Evolutionary conservation across 2,113 vertebrate genomes (phyloP).

Genomic region (Poicephalus meyeri): DNA sequence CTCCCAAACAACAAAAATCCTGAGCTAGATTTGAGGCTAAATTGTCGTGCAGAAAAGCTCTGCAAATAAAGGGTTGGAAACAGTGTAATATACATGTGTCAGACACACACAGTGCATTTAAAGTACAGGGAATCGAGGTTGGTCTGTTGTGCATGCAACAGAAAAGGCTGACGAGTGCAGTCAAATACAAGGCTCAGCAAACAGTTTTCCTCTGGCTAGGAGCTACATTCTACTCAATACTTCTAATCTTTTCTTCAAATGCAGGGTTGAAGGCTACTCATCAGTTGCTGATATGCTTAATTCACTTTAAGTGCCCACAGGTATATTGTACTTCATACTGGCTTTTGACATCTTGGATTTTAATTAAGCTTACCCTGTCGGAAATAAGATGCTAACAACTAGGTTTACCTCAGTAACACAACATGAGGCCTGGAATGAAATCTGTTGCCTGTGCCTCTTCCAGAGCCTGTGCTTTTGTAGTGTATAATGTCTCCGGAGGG

Average conservation of each 20-base stretch:
- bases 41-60: not conserved
- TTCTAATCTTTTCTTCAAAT: not conserved
- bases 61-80: not conserved
- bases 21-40: not conserved
- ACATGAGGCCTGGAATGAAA: not conserved
- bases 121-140: fast-evolving
- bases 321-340: not conserved
- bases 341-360: conserved; percentile 39
- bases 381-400: not conserved
- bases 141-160: not conserved
- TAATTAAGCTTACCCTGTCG: conserved; percentile 22
- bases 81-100: fast-evolving
- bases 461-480: not conserved
- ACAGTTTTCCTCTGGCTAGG: not conserved
- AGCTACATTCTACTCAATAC: not conserved
- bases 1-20: not conserved
- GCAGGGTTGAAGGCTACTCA: not conserved
- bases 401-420: not conserved
- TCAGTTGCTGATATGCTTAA: not conserved
- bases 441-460: not conserved
- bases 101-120: fast-evolving
- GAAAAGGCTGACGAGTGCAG: not conserved
- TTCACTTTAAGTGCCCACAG: not conserved
- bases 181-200: not conserved
- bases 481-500: not conserved